Base-by-base conservation (phyloP, 2,113 vertebrate genomes). In the Perca schrenkii region DNA sequence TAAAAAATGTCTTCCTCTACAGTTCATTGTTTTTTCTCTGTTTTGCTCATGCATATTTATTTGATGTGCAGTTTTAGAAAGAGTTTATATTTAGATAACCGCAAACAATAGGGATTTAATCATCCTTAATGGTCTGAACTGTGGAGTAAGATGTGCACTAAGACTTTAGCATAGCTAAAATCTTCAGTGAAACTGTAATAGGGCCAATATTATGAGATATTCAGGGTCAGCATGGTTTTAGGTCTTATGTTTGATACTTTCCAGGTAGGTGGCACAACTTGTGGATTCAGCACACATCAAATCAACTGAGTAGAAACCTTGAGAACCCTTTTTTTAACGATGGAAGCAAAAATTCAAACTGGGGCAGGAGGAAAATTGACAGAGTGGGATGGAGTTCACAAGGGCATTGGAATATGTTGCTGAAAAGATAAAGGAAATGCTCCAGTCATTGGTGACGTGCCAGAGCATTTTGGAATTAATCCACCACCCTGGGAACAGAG, bases 401-500 rank as follows among this genome's bases (percentile, higher is more conserved):
- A 71, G 86, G 77, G 66, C 61, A 46, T 8, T 46, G 56, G 54
- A 58, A 80, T 73, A 83, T 85, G 78, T 82, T 83, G 82, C 73
- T 28, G 63, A 77, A 63, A 73, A 47, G 79, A 84, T 76, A 82
- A 86, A 69, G 5, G 25, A 69, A 63, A 67, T n/a, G 74, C 81
- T 61, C n/a, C 21, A 6, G 40, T 78, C 56, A 50, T 70, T 84
- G 86, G 74, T 84, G 71, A 49, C 15, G 52, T 77, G 81, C 83
- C 85, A 85, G 50, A 62, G 71, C 14, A 31, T 82, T 21, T 57
- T 70, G 66, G 84, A 82, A 88, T 85, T 83, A 85, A 80, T 86
- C 86, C 60, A 53, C 61, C 65, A n/a, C 74, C 61, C 46, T 80
- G 76, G 43, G 77, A 79, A 82, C 47, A 56, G 49, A 56, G 53